phyloP scores from a whole-genome alignment of 2,113 vertebrate genomes.

The Gnathonemus echidnorhynchus region DNA sequence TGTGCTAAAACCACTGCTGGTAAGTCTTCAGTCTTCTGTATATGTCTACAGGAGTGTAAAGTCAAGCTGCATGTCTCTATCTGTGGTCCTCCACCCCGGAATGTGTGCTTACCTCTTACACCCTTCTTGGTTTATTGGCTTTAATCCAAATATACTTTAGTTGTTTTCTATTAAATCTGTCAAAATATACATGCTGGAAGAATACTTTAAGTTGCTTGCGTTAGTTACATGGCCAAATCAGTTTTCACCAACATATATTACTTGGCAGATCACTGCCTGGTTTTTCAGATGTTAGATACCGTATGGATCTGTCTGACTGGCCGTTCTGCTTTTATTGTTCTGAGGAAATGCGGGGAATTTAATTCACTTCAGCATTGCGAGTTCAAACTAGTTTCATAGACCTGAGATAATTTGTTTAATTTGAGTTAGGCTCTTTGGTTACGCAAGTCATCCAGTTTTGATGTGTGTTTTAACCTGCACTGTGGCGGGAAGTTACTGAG shows the following conservation, averaged over 20 bases:
- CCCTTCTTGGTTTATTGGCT: not conserved
- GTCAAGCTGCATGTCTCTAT: not conserved
- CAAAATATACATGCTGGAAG: not conserved
- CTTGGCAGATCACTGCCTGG: not conserved
- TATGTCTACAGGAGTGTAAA: not conserved
- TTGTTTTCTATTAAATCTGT: not conserved
- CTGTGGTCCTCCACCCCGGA: not conserved
- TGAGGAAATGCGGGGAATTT: not conserved
- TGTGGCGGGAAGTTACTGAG: not conserved
- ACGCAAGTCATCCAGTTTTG: not conserved
- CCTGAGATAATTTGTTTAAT: not conserved
- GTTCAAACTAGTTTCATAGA: not conserved
- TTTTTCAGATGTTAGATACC: not conserved
- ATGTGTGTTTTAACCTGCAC: not conserved
- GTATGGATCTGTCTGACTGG: not conserved
- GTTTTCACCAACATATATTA: not conserved
- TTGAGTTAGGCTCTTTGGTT: not conserved
- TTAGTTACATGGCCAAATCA: not conserved
- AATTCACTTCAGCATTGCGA: not conserved
- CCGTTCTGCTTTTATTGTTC: not conserved
- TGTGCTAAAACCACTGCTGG: not conserved
- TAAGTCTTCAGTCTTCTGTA: not conserved
- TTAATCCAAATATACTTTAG: not conserved
- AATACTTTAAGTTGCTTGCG: not conserved
- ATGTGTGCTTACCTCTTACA: not conserved